These are phyloP conservation scores for Pipra filicauda DNA, from an alignment of 2,113 vertebrate species.

Conservation along the genomic window DNA sequence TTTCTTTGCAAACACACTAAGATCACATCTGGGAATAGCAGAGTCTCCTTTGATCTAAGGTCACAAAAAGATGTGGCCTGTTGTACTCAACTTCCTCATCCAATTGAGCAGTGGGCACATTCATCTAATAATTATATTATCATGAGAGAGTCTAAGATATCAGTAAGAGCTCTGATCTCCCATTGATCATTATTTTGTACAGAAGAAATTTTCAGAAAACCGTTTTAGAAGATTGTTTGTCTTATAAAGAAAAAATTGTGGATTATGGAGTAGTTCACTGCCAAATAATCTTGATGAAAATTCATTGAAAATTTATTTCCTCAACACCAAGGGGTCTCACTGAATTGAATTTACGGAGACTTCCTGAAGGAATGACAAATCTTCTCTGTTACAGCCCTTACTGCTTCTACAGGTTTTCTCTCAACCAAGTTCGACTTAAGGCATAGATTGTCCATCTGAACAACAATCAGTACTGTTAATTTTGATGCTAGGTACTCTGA, in stretches of 20 bases:
- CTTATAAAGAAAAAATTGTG: not conserved
- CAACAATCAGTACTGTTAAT: not conserved
- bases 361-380: not conserved
- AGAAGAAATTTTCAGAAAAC: not conserved
- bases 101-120: not conserved
- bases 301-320: not conserved
- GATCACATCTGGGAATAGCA: not conserved
- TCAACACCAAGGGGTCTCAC: not conserved
- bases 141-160: not conserved
- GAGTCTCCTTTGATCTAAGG: not conserved
- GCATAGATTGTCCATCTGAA: not conserved
- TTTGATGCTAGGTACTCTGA: not conserved
- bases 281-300: not conserved
- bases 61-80: not conserved
- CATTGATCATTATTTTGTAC: not conserved
- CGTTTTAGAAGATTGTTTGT: not conserved
- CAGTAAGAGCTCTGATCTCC: not conserved
- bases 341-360: not conserved
- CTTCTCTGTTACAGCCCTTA: not conserved
- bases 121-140: not conserved
- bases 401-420: not conserved
- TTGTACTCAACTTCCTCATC: not conserved
- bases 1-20: not conserved
- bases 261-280: not conserved
- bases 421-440: not conserved